Conservation (phyloP, 2,797 vertebrate species). For the Rousettus madagascariensis region DNA sequence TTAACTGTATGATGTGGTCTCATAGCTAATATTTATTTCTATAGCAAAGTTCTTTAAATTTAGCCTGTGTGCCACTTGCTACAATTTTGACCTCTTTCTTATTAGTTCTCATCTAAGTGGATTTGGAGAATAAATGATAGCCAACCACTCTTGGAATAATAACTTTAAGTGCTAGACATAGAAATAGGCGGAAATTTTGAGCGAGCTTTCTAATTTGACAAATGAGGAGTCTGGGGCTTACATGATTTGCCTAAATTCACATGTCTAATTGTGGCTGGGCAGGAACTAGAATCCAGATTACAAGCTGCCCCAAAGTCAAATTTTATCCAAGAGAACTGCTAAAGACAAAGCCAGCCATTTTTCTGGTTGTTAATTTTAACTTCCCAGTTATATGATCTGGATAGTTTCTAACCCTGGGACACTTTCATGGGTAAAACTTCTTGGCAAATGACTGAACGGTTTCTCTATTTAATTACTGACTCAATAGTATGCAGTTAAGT, state of each 20-base stretch:
- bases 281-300: constrained; percentile 35
- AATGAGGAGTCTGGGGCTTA: constrained; percentile 36
- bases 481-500: not conserved
- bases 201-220: constrained; percentile 52
- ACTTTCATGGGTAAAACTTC: constrained; percentile 16
- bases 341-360: constrained; percentile 40
- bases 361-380: constrained; percentile 66
- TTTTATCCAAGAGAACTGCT: constrained; percentile 43
- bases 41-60: not conserved
- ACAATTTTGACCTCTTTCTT: not conserved
- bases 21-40: not conserved
- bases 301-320: constrained; percentile 31
- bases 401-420: constrained; percentile 29
- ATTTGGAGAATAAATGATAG: constrained; percentile 37
- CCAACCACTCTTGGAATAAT: not conserved
- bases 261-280: not conserved
- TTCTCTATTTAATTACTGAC: constrained; percentile 47
- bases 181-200: constrained; percentile 18
- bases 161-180: not conserved
- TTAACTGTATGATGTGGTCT: not conserved
- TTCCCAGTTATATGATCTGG: constrained; percentile 53
- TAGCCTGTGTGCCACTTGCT: not conserved
- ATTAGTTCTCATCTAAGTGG: not conserved
- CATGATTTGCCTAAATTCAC: constrained; percentile 40
- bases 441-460: constrained; percentile 37